phyloP scores from a whole-genome alignment of 64 coral and sea anemone genomes.

The Anthopleura sola region DNA sequence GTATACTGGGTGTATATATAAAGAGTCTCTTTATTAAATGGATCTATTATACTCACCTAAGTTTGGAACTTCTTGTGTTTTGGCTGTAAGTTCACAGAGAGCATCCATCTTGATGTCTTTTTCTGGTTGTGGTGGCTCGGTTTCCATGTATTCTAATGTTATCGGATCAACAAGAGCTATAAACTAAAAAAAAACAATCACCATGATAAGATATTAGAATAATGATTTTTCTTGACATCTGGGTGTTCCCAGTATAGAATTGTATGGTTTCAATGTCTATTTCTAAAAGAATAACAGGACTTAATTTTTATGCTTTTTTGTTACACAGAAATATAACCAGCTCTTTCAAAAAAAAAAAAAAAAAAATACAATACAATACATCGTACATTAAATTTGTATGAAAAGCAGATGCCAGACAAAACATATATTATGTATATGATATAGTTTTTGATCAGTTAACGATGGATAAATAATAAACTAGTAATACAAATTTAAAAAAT shows the following conservation, averaged over 20 bases:
- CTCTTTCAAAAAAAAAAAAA: no score
- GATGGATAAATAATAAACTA: no score
- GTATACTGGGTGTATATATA: not conserved
- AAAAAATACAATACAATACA: no score
- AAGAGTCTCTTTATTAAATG: not conserved
- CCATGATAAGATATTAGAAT: not conserved
- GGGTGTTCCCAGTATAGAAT: not conserved
- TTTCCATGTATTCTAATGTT: constrained; percentile 46
- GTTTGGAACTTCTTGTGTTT: constrained; percentile 32
- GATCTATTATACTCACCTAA: constrained; percentile 28
- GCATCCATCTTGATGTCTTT: constrained; percentile 59
- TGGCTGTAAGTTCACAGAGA: constrained; percentile 51
- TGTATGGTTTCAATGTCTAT: not conserved
- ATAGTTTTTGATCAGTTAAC: no score
- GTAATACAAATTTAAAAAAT: no score
- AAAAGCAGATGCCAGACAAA: not conserved
- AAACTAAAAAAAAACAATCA: constrained; percentile 27
- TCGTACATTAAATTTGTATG: no score
- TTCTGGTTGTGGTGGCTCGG: not conserved
- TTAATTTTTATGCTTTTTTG: not conserved
- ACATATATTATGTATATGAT: not conserved
- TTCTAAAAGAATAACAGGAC: not conserved
- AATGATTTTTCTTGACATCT: not conserved
- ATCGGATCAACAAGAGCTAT: constrained; percentile 48
- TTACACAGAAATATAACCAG: not conserved